Base-by-base conservation (phyloP, 2,797 vertebrate species). In the Mastacembelus armatus region DNA sequence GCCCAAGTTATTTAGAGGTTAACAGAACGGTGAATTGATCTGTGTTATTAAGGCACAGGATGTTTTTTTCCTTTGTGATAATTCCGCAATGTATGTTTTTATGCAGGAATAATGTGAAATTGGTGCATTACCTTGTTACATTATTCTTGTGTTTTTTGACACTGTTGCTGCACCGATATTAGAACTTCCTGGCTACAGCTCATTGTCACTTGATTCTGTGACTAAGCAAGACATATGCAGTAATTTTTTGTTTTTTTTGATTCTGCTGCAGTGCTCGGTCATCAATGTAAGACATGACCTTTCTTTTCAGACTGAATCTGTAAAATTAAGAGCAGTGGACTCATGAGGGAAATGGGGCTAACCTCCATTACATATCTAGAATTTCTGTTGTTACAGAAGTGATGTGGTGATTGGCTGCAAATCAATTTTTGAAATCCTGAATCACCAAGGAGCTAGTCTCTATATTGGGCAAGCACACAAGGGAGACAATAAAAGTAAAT, bases 401-500 rank as follows among this genome's bases (percentile, higher is more conserved):
- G 48, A 63, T 61, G 47, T 32, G 9, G 39, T 2, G 10, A 29
- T 75, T 60, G 26, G 32, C 33, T 16, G 38, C 3, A 32, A 70
- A 69, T 60, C 7, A 3, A 38, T 58, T 43, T 75, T 29, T 57
- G 36, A 60, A 60, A 54, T 60, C 44, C 71, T 24, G 59, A 66
- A 81, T 55, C 33, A 55, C 40, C 60, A 52, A 66, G 38, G 59
- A 72, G 65, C 15, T 68, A 66, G 71, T 72, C 64, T 65, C 33
- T 39, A 29, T 36, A 50, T 48, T 72, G 66, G 70, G 73, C 71
- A 65, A 33, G 52, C 43, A 18, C 21, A 73, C 71, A 68, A 36
- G 27, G 24, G 45, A 72, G 67, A 67, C 59, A 2, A 68, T 58
- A 33, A 42, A 61, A 10, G 54, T 74, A 87, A 82, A 83, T 83